Evolutionary conservation across 2,113 vertebrate genomes (phyloP).

Genomic region (Abramis brama): DNA sequence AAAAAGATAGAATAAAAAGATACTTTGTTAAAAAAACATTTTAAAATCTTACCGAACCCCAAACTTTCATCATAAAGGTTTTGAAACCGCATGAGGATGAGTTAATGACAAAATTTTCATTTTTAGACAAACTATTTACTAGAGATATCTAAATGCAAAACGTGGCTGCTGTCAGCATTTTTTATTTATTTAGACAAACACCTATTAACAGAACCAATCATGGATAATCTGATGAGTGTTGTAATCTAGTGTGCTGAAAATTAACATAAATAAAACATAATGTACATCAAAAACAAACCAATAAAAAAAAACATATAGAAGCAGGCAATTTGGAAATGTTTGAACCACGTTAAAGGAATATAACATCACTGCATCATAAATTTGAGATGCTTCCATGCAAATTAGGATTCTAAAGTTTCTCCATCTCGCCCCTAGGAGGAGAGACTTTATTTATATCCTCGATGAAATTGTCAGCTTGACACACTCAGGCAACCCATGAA

Average conservation of each 20-base stretch:
- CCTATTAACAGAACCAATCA: neutral
- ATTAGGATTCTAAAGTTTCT: slow-evolving; percentile 44
- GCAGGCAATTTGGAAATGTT: neutral
- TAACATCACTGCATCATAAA: slow-evolving; percentile 30
- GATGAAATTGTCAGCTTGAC: slow-evolving; percentile 51
- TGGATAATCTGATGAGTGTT: neutral
- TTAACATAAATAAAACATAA: slow-evolving; percentile 14
- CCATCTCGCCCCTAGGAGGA: neutral
- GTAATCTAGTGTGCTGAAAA: neutral
- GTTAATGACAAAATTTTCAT: neutral
- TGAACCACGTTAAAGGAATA: neutral
- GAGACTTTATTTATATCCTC: slow-evolving; percentile 48
- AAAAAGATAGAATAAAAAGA: neutral
- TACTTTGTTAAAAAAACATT: neutral
- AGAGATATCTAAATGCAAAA: neutral
- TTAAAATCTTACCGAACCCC: neutral
- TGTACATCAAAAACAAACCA: neutral
- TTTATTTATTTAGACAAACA: neutral
- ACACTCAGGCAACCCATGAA: slow-evolving; percentile 32
- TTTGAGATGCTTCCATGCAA: slow-evolving; percentile 39
- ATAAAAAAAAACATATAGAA: neutral
- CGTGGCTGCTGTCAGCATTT: neutral
- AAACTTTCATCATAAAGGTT: neutral
- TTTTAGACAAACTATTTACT: neutral
- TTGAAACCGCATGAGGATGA: neutral